Evolutionary conservation across 35 echinoderm and acorn worm species (phyloP).

Genomic region (Patiria miniata): DNA sequence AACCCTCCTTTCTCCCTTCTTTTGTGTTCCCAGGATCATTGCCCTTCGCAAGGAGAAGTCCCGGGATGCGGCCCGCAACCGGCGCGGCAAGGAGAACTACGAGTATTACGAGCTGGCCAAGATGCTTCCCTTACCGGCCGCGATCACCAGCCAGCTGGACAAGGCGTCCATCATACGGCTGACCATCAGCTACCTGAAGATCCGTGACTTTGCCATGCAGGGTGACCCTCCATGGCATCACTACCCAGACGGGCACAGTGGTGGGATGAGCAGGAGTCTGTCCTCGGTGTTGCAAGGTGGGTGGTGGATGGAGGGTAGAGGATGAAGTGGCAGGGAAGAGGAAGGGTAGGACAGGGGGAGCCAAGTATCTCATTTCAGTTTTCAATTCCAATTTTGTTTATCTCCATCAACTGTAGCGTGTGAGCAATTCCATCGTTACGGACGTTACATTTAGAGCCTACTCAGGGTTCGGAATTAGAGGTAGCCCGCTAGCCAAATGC

Average conservation of each 20-base stretch:
- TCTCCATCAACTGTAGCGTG: too few relatives aligned
- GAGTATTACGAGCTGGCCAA: slow-evolving; percentile 99
- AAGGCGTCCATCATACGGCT: slow-evolving; percentile 98
- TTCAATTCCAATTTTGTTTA: background rate
- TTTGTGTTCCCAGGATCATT: slow-evolving; percentile 60
- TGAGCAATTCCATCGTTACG: too few relatives aligned
- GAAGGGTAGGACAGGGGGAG: background rate
- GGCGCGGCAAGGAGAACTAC: slow-evolving; percentile 98
- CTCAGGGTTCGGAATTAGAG: too few relatives aligned
- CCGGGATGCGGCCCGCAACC: slow-evolving; percentile 87
- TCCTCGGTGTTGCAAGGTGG: slow-evolving; percentile 58
- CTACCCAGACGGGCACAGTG: slow-evolving; percentile 43
- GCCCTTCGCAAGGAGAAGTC: slow-evolving; percentile 94
- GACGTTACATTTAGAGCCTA: too few relatives aligned
- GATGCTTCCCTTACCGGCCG: slow-evolving; percentile 88
- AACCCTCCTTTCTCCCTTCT: slow-evolving; percentile 4
- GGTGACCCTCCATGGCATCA: slow-evolving; percentile 93
- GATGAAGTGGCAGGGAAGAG: too few relatives aligned
- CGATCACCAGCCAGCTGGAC: slow-evolving; percentile 98
- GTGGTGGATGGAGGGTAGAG: background rate
- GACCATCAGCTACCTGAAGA: slow-evolving; percentile 92
- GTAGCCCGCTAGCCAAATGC: too few relatives aligned
- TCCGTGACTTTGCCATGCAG: slow-evolving; percentile 87
- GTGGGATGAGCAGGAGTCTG: slow-evolving; percentile 1
- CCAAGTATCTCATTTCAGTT: background rate